These are phyloP conservation scores for Cartodere bifasciata DNA, from an alignment of 2,888 invertebrate genomes.

Conservation along the genomic window DNA sequence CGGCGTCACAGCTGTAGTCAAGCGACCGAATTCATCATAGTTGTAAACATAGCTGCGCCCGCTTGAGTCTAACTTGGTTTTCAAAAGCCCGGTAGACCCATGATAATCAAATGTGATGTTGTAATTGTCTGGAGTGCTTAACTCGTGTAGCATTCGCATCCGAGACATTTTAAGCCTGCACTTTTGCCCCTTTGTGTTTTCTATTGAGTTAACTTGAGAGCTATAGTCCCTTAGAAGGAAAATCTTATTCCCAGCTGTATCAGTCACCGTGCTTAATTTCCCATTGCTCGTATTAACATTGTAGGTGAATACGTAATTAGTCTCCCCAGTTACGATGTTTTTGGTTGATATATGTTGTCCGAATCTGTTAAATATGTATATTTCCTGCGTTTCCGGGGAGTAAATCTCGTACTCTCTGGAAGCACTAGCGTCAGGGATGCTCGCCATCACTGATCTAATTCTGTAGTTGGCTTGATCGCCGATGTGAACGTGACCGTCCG, in stretches of 20 bases:
- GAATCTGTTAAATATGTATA: slow-evolving; percentile 84
- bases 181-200: slow-evolving; percentile 87
- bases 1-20: slow-evolving; percentile 84
- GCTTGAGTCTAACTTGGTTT: slow-evolving; percentile 79
- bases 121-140: slow-evolving; percentile 86
- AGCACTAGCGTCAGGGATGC: slow-evolving; percentile 74
- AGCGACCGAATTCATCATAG: slow-evolving; percentile 87
- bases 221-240: slow-evolving; percentile 73
- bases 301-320: slow-evolving; percentile 87
- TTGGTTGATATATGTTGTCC: slow-evolving; percentile 91
- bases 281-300: slow-evolving; percentile 95
- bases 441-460: slow-evolving; percentile 77
- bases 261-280: slow-evolving; percentile 84
- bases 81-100: slow-evolving; percentile 76
- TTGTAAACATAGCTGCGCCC: slow-evolving; percentile 87
- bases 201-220: slow-evolving; percentile 84
- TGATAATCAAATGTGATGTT: slow-evolving; percentile 91
- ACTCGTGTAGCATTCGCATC: slow-evolving; percentile 81
- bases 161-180: slow-evolving; percentile 83
- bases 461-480: slow-evolving; percentile 90
- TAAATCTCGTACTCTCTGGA: slow-evolving; percentile 86
- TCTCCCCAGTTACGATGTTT: slow-evolving; percentile 90
- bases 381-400: slow-evolving; percentile 89
- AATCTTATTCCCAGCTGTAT: slow-evolving; percentile 83
- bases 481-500: slow-evolving; percentile 88